Evolutionary conservation across 2,797 vertebrate genomes (phyloP).

Genomic region (Melanotaenia boesemani): DNA sequence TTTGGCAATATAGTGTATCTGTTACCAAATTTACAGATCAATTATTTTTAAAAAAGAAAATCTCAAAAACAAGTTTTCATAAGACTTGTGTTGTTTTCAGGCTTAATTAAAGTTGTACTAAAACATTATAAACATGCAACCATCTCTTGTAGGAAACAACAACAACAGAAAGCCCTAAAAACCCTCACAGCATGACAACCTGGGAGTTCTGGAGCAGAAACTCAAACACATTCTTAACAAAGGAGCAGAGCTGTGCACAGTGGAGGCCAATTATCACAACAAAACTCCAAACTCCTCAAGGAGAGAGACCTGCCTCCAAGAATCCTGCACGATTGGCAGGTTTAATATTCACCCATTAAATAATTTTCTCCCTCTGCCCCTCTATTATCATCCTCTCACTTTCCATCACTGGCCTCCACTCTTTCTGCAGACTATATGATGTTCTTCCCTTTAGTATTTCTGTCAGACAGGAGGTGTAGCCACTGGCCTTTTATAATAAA

Average conservation of each 20-base stretch:
- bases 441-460: constrained; percentile 41
- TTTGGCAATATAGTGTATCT: too few relatives aligned
- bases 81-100: too few relatives aligned
- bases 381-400: constrained; percentile 28
- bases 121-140: too few relatives aligned
- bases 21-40: too few relatives aligned
- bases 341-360: constrained; percentile 41
- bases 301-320: constrained; percentile 2
- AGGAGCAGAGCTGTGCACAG: neutral
- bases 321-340: constrained; percentile 7
- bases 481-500: constrained; percentile 59
- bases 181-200: neutral
- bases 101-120: too few relatives aligned
- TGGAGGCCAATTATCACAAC: neutral
- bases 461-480: constrained; percentile 54
- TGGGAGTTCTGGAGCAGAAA: too few relatives aligned
- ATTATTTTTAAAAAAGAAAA: too few relatives aligned
- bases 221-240: neutral
- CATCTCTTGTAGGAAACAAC: too few relatives aligned
- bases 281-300: constrained; percentile 14
- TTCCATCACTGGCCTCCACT: constrained; percentile 31
- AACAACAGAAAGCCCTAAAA: neutral
- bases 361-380: constrained; percentile 17
- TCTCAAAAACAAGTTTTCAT: too few relatives aligned
- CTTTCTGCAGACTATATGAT: constrained; percentile 31